phyloP scores from a whole-genome alignment of 1,140 invertebrate species.

The Coelopa frigida region DNA sequence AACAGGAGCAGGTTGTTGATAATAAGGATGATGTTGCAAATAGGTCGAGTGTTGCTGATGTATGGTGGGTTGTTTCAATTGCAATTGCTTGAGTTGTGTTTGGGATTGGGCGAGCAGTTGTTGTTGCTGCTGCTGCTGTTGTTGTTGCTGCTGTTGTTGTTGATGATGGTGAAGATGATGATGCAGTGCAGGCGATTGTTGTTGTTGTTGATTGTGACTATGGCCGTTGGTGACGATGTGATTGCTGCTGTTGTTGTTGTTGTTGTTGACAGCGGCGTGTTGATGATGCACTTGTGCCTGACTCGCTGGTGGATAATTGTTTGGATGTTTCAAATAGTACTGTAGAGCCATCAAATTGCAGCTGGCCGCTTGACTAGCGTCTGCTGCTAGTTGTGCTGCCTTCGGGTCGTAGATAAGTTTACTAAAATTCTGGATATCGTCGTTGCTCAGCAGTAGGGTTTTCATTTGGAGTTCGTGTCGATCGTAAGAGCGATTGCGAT shows the following conservation, averaged over 20 bases:
- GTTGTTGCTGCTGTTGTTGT: no score
- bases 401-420: constrained; percentile 42
- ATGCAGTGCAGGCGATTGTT: no score
- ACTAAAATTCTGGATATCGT: constrained; percentile 40
- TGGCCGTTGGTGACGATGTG: constrained; percentile 10
- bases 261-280: constrained; percentile 7
- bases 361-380: constrained; percentile 17
- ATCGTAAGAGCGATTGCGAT: no score
- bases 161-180: no score
- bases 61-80: constrained; percentile 38
- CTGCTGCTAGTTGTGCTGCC: constrained; percentile 18
- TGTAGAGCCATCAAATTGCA: constrained; percentile 33
- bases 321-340: constrained; percentile 42
- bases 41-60: constrained; percentile 40
- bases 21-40: constrained; percentile 38
- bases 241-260: constrained; percentile 11
- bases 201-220: background rate
- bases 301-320: constrained; percentile 25
- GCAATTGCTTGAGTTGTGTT: constrained; percentile 34
- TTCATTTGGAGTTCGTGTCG: constrained; percentile 38
- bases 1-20: no score
- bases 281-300: constrained; percentile 6
- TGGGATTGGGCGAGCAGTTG: constrained; percentile 26
- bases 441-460: constrained; percentile 34
- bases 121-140: no score